Percentiles rank a stretch among this genome's conserved stretches.
Conservation (phyloP, 2,888 invertebrate species). For the Nowickia ferox region DNA sequence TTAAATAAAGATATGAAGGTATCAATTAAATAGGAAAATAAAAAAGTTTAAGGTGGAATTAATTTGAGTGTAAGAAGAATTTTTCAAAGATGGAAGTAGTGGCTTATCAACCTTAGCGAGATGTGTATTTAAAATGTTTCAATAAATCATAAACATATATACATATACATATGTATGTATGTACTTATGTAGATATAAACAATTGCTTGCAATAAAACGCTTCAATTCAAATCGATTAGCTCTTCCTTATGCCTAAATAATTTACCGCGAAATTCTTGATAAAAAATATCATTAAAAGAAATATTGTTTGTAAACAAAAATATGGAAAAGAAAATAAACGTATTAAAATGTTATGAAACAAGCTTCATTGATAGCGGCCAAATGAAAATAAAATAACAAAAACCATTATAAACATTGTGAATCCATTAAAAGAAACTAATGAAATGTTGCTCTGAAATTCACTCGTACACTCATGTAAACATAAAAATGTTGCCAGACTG, state of each 20-base stretch:
- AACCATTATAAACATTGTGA: constrained; percentile 54
- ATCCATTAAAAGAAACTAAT: constrained; percentile 37
- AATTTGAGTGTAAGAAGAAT: no score
- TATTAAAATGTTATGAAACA: constrained; percentile 45
- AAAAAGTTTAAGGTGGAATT: no score
- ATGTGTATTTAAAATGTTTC: neutral
- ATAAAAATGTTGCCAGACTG: constrained; percentile 19
- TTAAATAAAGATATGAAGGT: neutral
- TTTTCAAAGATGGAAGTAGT: no score
- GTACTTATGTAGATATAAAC: neutral
- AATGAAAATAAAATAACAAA: constrained; percentile 15
- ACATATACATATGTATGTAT: neutral
- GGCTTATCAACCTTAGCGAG: no score
- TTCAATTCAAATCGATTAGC: neutral
- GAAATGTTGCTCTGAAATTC: constrained; percentile 11
- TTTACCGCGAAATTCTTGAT: constrained; percentile 37
- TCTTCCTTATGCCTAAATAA: constrained; percentile 16
- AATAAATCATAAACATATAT: neutral
- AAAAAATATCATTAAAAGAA: constrained; percentile 8
- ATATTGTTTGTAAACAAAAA: constrained; percentile 52
- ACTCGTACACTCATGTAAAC: neutral
- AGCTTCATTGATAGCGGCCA: constrained; percentile 54
- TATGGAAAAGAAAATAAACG: constrained; percentile 36
- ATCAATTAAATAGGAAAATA: neutral
- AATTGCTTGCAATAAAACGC: neutral